Evolutionary conservation across 2,797 vertebrate genomes (phyloP).

Genomic region (Pelobates cultripes): DNA sequence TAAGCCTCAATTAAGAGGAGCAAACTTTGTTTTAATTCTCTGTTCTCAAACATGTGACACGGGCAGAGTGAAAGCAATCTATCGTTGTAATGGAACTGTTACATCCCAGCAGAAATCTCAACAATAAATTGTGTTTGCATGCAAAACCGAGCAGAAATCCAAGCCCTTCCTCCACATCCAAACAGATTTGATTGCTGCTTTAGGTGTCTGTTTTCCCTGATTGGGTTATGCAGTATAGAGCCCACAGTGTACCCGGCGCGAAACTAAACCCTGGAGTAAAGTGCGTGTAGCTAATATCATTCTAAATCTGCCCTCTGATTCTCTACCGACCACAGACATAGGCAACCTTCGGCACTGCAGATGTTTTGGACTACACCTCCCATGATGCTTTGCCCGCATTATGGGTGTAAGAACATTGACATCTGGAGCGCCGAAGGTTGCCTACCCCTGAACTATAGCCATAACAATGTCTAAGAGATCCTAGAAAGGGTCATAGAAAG

Average conservation of each 20-base stretch:
- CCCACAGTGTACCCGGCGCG: not conserved
- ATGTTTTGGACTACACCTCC: too few species aligned
- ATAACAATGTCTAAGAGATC: too few species aligned
- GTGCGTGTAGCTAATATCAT: too few species aligned
- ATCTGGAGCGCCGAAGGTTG: too few species aligned
- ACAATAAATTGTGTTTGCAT: conserved; percentile 11
- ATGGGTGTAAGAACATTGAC: too few species aligned
- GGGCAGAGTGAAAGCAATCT: conserved; percentile 22
- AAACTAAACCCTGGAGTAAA: not conserved
- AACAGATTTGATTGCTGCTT: conserved; percentile 1
- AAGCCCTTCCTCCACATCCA: not conserved
- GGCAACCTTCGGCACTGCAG: too few species aligned
- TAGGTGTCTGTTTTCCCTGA: conserved; percentile 1
- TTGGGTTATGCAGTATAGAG: not conserved
- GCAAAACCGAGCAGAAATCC: not conserved
- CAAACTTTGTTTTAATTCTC: conserved; percentile 33
- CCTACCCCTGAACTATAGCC: too few species aligned
- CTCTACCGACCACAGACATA: too few species aligned
- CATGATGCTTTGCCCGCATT: too few species aligned
- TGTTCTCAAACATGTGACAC: conserved; percentile 4
- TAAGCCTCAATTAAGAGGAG: conserved; percentile 30
- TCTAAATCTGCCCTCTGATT: too few species aligned
- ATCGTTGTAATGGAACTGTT: not conserved
- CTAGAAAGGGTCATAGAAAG: too few species aligned
- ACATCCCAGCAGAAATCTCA: conserved; percentile 16